phyloP scores from a whole-genome alignment of 1,140 invertebrate genomes.

The Brachionus calyciflorus region DNA sequence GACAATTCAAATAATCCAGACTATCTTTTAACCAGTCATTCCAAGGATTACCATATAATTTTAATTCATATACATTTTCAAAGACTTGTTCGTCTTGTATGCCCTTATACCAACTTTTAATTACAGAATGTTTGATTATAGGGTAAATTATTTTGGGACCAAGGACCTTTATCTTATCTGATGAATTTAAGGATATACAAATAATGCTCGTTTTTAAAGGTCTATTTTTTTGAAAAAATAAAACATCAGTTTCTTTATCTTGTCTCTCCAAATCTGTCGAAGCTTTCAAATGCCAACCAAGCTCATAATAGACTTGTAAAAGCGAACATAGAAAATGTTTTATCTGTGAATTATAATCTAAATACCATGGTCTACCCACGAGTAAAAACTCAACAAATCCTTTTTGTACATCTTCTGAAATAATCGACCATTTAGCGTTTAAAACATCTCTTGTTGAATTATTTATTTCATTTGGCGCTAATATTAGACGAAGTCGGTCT shows the following conservation, averaged over 20 bases:
- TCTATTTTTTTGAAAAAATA: not conserved
- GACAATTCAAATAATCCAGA: not conserved
- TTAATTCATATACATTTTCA: not conserved
- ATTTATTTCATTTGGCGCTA: slow-evolving; percentile 4
- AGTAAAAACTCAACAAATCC: slow-evolving; percentile 1
- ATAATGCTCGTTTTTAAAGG: not conserved
- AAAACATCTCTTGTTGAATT: not conserved
- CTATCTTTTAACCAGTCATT: slow-evolving; percentile 3
- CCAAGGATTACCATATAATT: slow-evolving; percentile 3
- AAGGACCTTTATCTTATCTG: slow-evolving; percentile 5
- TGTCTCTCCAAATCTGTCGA: not conserved
- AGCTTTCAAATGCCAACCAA: slow-evolving; percentile 20
- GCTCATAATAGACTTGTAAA: not conserved
- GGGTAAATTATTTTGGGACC: not conserved
- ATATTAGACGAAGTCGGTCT: not conserved
- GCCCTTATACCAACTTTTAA: not conserved
- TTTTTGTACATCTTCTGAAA: not conserved
- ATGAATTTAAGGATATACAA: slow-evolving; percentile 11
- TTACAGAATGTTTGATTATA: not conserved
- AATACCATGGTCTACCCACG: not conserved
- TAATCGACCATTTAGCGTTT: not conserved
- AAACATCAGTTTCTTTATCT: not conserved
- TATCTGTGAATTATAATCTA: too few relatives aligned
- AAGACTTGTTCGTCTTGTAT: not conserved
- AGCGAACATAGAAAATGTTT: slow-evolving; percentile 8